Base-by-base conservation (phyloP, 2,797 vertebrate genomes). In the Streptopelia turtur region DNA sequence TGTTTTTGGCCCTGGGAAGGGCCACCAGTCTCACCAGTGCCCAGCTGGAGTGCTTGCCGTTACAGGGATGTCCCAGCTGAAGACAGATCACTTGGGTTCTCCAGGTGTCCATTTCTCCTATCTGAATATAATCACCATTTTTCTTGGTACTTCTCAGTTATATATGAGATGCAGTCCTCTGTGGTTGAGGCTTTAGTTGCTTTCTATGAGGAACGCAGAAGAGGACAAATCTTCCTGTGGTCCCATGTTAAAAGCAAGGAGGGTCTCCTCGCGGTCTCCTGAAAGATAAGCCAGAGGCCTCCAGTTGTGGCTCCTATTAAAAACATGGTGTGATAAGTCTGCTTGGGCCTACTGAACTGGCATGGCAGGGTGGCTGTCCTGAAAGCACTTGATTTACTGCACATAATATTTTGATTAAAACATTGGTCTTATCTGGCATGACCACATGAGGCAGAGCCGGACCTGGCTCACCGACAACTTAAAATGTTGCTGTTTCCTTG, bases 321-420 rank as follows among this genome's bases (percentile, higher is more conserved):
- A 93, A 65, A 16, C 79, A 43, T 2, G 13, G 13, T 22, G 69
- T 49, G 82, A 60, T 83, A 90, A 93, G 78, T 87, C 78, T 79
- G 13, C n/a, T 69, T 45, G 59, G 72, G 24, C 45, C 79, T 88
- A 28, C 71, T 5, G 43, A 83, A 76, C 72, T 65, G 85, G 30
- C 82, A 39, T 57, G 85, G 69, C 61, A 83, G 53, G 45, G 47
- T 3, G 3, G 57, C 47, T 78, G 6, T 83, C 33, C 59, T 0
- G 0, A 93, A 89, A 92, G 60, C 81, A 10, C 25, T 87, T 79
- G 83, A 82, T 92, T 93, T 93, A 69, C 69, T 78, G 21, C 55
- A 25, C n/a, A 13, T 30, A 71, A 75, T 72, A 88, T 76, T 88
- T 75, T 91, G 76, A 81, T 96, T 87, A 93, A 94, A 94, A 95